Conservation (phyloP, 2,797 vertebrate species). For the Trematomus bernacchii region DNA sequence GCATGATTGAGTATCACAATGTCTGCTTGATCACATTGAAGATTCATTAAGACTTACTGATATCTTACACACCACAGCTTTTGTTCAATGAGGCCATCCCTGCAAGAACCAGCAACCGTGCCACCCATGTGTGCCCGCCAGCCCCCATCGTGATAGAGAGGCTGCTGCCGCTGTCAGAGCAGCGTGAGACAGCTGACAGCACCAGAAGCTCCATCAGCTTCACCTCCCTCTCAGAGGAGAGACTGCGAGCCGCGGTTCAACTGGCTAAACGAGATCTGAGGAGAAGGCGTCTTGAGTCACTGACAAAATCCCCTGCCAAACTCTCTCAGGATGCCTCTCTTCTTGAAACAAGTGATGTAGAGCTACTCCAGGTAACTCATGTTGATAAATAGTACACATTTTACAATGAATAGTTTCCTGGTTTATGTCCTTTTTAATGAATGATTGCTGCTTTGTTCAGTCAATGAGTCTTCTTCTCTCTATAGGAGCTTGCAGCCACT, state of each 20-base stretch:
- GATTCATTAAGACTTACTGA: not conserved
- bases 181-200: constrained; percentile 55
- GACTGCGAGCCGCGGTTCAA: constrained; percentile 87
- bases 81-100: constrained; percentile 90
- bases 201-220: constrained; percentile 84
- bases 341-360: constrained; percentile 57
- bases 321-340: constrained; percentile 42
- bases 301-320: constrained; percentile 45
- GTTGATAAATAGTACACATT: not conserved
- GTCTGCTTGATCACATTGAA: not conserved
- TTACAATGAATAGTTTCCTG: not conserved
- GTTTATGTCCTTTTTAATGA: not conserved
- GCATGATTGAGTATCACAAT: not conserved
- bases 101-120: constrained; percentile 84
- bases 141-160: constrained; percentile 93
- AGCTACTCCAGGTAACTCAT: constrained; percentile 63
- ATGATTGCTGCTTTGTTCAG: not conserved
- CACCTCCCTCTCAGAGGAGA: constrained; percentile 92
- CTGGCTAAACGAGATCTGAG: constrained; percentile 92
- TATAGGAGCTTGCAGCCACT: constrained; percentile 58
- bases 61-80: constrained; percentile 81
- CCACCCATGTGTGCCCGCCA: constrained; percentile 83
- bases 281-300: constrained; percentile 74
- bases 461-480: constrained; percentile 11
- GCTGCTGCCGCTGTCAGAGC: constrained; percentile 68